phyloP scores from a whole-genome alignment of 2,797 vertebrate species.

The Phalanger gymnotis region DNA sequence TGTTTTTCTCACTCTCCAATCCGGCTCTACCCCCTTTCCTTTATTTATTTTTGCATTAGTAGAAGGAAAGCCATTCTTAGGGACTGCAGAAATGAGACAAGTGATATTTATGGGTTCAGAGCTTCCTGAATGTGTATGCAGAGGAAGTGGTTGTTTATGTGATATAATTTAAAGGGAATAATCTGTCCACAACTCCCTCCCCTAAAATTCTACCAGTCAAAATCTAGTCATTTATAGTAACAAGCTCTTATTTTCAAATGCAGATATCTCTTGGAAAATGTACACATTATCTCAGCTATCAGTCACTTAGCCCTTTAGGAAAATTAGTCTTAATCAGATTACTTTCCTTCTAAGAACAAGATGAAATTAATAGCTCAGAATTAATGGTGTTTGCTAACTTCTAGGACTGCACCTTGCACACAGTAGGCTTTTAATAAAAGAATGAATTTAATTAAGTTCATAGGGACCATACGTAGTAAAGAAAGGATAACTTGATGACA shows the following conservation, averaged over 20 bases:
- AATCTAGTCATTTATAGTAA: not conserved
- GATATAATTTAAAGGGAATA: conserved; percentile 15
- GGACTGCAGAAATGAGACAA: not conserved
- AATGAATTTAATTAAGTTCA: not conserved
- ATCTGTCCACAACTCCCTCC: not conserved
- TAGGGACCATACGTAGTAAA: not conserved
- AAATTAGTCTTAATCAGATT: not conserved
- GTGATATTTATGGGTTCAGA: not conserved
- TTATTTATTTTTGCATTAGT: not conserved
- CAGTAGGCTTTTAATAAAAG: not conserved
- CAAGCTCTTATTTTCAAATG: not conserved
- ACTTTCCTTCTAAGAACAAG: not conserved
- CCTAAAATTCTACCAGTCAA: not conserved
- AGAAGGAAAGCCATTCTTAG: not conserved
- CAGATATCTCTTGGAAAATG: not conserved
- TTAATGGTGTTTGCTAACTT: not conserved
- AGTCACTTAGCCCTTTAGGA: not conserved
- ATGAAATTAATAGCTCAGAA: not conserved
- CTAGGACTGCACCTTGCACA: not conserved
- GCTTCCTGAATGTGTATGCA: not conserved
- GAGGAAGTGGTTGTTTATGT: not conserved
- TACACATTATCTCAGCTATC: not conserved
- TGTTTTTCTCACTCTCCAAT: conserved; percentile 1
- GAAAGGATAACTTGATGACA: not conserved
- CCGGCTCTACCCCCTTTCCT: not conserved